Base-by-base conservation (phyloP, 2,113 vertebrate species). In the Poecilia latipinna region DNA sequence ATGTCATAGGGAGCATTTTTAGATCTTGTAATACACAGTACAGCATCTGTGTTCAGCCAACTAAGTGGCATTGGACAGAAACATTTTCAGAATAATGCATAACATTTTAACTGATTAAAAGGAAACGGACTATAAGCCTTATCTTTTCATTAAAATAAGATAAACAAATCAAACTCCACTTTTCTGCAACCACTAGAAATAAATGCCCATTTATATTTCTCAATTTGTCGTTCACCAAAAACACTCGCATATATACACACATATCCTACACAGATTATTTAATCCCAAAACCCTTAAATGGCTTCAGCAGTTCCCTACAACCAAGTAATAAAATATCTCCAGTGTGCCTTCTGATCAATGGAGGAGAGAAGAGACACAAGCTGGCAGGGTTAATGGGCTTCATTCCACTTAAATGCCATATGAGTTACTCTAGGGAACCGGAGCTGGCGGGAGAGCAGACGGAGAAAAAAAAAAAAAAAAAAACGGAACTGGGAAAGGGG, bases 281-380 rank as follows among this genome's bases (percentile, higher is more conserved):
- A 42, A 15, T n/a, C 60, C 77, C 74, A 77, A 77, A 75, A 77
- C 81, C 82, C 75, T 73, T 88, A 89, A 91, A 87, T 44, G 78
- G 72, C 75, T 90, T 76, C 72, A 75, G 87, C 82, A 87, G 84
- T 86, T 78, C 79, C 75, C 77, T 82, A 82, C 83, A 82, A 84
- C 76, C 79, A 75, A 31, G 93, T 95, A 93, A 93, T 93, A 95
- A 94, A 95, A 93, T 94, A 94, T 93, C 90, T 92, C 90, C 93
- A 94, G 91, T 94, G 94, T 94, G 90, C 94, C 93, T 95, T 95
- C 94, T 96, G 96, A 97, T 97, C 96, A 96, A 94, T 96, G 96
- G 93, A 96, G 94, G 91, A 87, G 91, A 92, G 88, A 93, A 92
- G 92, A 90, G 89, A 91, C 89, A 93, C 94, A 94, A 94, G 95